Conservation (phyloP, 2,797 vertebrate genomes). For the Steatocranus sp. region DNA sequence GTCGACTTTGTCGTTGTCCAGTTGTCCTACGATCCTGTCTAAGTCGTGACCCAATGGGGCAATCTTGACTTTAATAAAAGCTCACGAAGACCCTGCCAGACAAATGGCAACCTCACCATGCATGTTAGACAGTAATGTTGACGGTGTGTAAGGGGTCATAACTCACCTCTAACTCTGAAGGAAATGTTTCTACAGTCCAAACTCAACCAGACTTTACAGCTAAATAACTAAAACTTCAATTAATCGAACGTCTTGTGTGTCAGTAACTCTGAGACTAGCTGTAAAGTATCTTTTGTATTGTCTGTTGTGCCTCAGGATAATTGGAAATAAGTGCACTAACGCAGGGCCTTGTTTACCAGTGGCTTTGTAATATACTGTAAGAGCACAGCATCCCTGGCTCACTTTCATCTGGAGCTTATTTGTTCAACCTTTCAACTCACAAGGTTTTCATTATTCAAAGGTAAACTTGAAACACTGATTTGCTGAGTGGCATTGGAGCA, state of each 20-base stretch:
- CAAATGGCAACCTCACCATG: background rate
- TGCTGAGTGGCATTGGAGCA: background rate
- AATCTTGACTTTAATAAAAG: background rate
- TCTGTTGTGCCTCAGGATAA: background rate
- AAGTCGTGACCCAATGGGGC: background rate
- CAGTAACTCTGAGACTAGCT: background rate
- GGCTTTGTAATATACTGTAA: background rate
- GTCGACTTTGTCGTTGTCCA: background rate
- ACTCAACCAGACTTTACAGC: background rate
- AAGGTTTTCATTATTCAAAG: background rate
- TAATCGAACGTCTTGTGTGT: background rate
- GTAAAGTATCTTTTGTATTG: background rate
- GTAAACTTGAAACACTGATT: background rate
- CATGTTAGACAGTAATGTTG: background rate
- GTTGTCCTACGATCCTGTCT: background rate
- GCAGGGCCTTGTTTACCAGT: background rate
- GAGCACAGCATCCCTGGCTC: background rate
- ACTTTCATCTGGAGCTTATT: background rate
- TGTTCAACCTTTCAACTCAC: background rate
- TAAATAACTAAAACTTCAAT: background rate
- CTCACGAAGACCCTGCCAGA: too few species aligned
- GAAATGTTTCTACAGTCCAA: background rate
- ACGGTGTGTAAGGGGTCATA: background rate
- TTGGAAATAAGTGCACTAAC: background rate
- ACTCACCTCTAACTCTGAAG: background rate